These are phyloP conservation scores for Coreius guichenoti DNA, from an alignment of 2,797 vertebrate genomes.

Conservation along the genomic window DNA sequence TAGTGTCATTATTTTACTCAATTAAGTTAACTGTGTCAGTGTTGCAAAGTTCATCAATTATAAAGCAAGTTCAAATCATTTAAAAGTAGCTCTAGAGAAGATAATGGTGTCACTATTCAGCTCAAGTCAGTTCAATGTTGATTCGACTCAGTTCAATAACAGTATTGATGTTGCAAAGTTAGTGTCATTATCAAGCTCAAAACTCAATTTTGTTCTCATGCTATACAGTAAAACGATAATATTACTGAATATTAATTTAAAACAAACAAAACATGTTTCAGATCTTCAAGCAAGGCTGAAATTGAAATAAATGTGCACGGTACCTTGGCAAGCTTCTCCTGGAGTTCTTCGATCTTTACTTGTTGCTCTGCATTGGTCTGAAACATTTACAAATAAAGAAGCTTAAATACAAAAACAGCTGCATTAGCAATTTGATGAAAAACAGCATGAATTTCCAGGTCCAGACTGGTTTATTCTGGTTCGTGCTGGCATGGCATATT, in stretches of 20 bases:
- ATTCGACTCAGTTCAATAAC: not conserved
- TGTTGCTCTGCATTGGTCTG: conserved; percentile 94
- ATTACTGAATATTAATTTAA: not conserved
- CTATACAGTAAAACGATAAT: not conserved
- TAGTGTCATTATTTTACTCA: not conserved
- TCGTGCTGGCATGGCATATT: not conserved
- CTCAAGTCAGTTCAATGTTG: not conserved
- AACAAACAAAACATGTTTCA: not conserved
- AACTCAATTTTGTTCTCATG: not conserved
- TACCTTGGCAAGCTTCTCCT: conserved; percentile 96
- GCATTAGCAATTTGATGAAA: not conserved
- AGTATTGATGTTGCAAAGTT: not conserved
- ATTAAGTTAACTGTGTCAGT: not conserved
- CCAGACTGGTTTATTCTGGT: not conserved
- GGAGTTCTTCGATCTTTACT: conserved; percentile 92
- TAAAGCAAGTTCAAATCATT: not conserved
- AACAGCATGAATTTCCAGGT: not conserved
- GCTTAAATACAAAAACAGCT: not conserved
- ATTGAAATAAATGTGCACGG: not conserved
- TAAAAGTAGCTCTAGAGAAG: not conserved
- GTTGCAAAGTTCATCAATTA: not conserved
- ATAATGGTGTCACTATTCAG: not conserved
- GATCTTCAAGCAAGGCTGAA: not conserved
- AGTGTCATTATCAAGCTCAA: not conserved
- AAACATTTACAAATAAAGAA: conserved; percentile 45